Conservation (phyloP, 1,140 invertebrate species). For the Drosophila erecta region DNA sequence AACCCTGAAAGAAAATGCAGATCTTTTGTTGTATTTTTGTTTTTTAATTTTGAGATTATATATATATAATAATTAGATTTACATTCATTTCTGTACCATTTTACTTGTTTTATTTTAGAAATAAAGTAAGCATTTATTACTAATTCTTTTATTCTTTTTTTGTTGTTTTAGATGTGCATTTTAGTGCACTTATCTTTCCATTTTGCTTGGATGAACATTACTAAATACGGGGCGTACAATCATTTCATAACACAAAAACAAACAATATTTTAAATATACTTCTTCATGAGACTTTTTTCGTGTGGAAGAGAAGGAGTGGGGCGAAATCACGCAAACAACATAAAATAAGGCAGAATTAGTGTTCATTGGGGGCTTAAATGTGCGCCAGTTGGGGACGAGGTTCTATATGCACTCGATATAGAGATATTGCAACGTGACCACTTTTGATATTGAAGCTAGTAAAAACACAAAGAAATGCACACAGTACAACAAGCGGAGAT, state of each 20-base stretch:
- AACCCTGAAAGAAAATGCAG: not conserved
- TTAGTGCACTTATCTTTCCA: constrained; percentile 59
- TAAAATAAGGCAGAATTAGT: constrained; percentile 46
- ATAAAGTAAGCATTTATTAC: constrained; percentile 83
- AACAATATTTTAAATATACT: constrained; percentile 77
- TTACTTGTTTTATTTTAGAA: constrained; percentile 83
- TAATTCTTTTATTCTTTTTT: constrained; percentile 59
- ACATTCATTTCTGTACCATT: constrained; percentile 79
- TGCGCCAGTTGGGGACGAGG: constrained; percentile 41
- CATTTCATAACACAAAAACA: constrained; percentile 76
- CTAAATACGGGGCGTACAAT: constrained; percentile 69
- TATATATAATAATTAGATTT: constrained; percentile 82
- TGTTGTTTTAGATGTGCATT: constrained; percentile 67
- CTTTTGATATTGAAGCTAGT: constrained; percentile 63
- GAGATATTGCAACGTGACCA: constrained; percentile 68
- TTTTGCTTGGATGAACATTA: constrained; percentile 74
- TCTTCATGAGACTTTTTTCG: constrained; percentile 48
- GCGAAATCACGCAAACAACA: constrained; percentile 44
- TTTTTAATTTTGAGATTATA: constrained; percentile 80
- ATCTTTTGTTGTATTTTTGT: constrained; percentile 54
- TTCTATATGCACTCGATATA: constrained; percentile 33
- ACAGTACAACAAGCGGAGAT: constrained; percentile 69
- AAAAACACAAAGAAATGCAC: constrained; percentile 60
- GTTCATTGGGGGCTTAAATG: constrained; percentile 10
- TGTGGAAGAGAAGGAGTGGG: constrained; percentile 8